phyloP scores from a whole-genome alignment of 1,140 invertebrate genomes.

The Streblospio benedicti region DNA sequence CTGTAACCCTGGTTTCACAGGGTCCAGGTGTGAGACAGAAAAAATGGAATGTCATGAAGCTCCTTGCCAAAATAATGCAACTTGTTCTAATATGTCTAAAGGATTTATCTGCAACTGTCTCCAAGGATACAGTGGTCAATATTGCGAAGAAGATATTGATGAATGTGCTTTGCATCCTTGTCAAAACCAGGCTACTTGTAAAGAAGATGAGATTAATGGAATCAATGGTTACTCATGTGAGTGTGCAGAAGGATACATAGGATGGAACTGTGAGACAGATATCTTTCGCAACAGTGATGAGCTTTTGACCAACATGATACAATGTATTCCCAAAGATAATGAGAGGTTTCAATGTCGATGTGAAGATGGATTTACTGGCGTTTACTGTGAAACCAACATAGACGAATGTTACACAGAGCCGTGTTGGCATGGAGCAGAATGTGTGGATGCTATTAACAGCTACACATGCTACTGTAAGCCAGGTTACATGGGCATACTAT shows the following conservation, averaged over 20 bases:
- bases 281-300: not conserved
- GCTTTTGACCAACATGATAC: not conserved
- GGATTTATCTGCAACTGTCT: conserved; percentile 76
- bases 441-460: conserved; percentile 58
- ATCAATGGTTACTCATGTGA: conserved; percentile 71
- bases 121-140: conserved; percentile 66
- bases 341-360: conserved; percentile 80
- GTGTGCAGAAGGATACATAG: conserved; percentile 80
- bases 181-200: conserved; percentile 74
- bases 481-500: conserved; percentile 49
- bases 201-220: conserved; percentile 62
- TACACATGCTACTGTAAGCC: conserved; percentile 46
- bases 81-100: conserved; percentile 68
- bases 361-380: conserved; percentile 89
- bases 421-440: conserved; percentile 83
- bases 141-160: conserved; percentile 79
- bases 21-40: conserved; percentile 88
- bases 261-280: conserved; percentile 71
- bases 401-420: conserved; percentile 88
- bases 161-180: conserved; percentile 77
- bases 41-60: conserved; percentile 71
- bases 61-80: conserved; percentile 78
- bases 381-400: conserved; percentile 64
- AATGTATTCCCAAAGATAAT: conserved; percentile 61
- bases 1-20: too few species aligned